Evolutionary conservation across 2,797 vertebrate genomes (phyloP), one percentile per base, ranked within the genome.

Genomic region (Micropoecilia bifurca): DNA sequence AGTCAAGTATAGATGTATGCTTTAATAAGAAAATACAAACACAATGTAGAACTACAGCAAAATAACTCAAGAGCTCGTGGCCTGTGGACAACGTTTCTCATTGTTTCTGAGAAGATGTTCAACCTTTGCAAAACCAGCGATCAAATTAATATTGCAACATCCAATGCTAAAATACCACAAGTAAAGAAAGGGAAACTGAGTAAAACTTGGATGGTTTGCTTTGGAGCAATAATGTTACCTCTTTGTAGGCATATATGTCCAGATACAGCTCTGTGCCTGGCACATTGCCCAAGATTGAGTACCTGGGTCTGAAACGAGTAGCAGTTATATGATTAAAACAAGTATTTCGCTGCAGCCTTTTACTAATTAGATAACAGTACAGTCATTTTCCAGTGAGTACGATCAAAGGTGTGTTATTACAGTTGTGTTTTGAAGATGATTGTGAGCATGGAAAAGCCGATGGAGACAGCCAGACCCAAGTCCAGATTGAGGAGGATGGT

Each of bases 351-450:
- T 46, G 33, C 30, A 73, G 8, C 16, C 71, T 20, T 55, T 39
- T 5, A 72, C 33, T 43, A 33, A 20, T 12, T 59, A 3, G 43
- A 1, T 4, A n/a, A 0, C 1, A 77, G 1, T 43, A 50, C 79
- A 13, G 20, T 57, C 50, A 6, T 20, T 28, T 61, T 76, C 3
- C 3, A 33, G 3, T 69, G 46, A 74, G 36, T 10, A 18, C 22
- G 3, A 28, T 48, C 6, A 66, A 20, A 39, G 43, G 41, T 30
- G 18, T 73, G 63, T 72, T 87, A 93, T 96, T 93, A 99, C 98
- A 96, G 88, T 90, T 99, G 98, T 0, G 95, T 97, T 84, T 96
- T 97, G 92, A 98, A 95, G 93, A 99, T 97, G 88, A 99, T 90
- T 0, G 96, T 97, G 78, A 99, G 93, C 78, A 99, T 92, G 53